Percentiles rank a stretch among this genome's conserved stretches.
These are phyloP conservation scores for Mus caroli DNA, from an alignment of 2,797 vertebrate species.

Conservation along the genomic window DNA sequence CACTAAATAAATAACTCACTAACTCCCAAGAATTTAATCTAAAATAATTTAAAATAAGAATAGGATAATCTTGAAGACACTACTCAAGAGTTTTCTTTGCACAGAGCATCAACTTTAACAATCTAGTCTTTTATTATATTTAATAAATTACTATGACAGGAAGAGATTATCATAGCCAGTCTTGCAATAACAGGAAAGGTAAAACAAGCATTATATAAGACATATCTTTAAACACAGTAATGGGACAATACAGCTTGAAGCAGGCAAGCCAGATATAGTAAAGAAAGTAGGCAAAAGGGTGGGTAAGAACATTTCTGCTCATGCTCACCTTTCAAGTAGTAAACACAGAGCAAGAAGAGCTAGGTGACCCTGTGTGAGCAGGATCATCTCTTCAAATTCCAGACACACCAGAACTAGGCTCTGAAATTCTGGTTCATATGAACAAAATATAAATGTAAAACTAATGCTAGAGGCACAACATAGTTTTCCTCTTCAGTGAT, in stretches of 20 bases:
- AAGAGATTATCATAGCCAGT: background rate
- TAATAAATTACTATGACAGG: background rate
- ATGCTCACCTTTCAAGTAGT: background rate
- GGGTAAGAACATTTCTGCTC: background rate
- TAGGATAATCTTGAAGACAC: conserved; percentile 59
- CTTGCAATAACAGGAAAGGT: background rate
- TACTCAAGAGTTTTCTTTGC: conserved; percentile 67
- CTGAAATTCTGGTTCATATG: conserved; percentile 6
- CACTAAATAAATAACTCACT: conserved; percentile 68
- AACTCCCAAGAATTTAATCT: conserved; percentile 63
- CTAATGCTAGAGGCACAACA: background rate
- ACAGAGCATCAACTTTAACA: conserved; percentile 78
- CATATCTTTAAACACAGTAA: background rate
- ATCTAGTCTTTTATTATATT: conserved; percentile 48
- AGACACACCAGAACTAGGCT: background rate
- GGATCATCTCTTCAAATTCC: background rate
- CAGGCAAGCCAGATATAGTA: background rate
- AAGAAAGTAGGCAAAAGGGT: background rate
- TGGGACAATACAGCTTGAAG: background rate
- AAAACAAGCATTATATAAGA: conserved; percentile 46
- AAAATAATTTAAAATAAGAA: conserved; percentile 53
- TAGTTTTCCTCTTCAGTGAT: background rate
- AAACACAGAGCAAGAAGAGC: background rate
- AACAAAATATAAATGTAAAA: conserved; percentile 22
- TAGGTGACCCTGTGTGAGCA: background rate